phyloP scores from a whole-genome alignment of 2,797 vertebrate species.

The Cossypha caffra region DNA sequence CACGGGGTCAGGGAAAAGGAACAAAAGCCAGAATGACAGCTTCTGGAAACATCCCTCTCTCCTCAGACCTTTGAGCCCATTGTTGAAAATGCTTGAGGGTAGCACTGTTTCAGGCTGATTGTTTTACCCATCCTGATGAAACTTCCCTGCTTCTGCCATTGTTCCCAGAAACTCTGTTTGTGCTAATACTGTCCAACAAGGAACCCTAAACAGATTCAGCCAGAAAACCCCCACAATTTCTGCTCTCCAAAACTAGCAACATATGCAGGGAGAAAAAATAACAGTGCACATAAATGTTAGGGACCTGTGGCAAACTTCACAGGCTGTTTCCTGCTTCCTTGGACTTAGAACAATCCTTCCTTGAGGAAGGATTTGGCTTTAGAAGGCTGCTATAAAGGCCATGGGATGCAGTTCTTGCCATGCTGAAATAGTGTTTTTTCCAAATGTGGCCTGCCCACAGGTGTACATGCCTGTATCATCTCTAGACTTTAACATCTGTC shows the following conservation, averaged over 20 bases:
- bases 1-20: background rate
- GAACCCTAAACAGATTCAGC: background rate
- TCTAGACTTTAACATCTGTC: background rate
- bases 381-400: background rate
- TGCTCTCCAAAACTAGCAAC: background rate
- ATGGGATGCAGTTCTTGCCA: background rate
- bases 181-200: background rate
- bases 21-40: constrained; percentile 18
- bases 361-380: background rate
- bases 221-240: background rate
- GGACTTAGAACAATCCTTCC: background rate
- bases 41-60: background rate
- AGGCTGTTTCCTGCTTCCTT: background rate
- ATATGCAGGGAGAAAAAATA: background rate
- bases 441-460: background rate
- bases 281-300: background rate
- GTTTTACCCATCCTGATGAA: background rate
- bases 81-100: background rate
- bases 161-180: background rate
- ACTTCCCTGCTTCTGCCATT: background rate
- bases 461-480: background rate
- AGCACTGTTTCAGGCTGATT: background rate
- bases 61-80: background rate
- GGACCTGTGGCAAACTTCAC: background rate
- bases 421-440: background rate